Percentiles rank a stretch among this genome's conserved stretches.
Evolutionary conservation across 2,113 vertebrate species (phyloP).

Genomic region (Phylloscopus trochilus): DNA sequence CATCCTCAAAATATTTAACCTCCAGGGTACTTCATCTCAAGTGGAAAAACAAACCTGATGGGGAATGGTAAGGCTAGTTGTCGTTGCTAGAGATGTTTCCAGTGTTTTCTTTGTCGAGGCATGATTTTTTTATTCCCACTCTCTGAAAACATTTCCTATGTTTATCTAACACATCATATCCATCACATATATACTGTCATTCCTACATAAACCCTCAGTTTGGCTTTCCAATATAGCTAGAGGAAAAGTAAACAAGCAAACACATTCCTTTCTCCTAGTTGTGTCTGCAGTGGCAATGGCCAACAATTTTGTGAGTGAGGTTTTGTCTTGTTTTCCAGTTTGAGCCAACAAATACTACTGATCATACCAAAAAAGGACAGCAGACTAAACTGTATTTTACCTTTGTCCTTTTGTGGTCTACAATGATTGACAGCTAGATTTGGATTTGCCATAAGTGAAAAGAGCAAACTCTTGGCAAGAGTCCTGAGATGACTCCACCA

Average conservation of each 20-base stretch:
- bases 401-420: slow-evolving; percentile 5
- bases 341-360: background rate
- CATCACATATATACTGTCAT: background rate
- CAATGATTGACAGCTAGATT: background rate
- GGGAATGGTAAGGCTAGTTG: background rate
- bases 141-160: background rate
- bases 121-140: background rate
- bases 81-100: background rate
- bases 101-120: background rate
- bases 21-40: background rate
- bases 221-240: background rate
- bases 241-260: slow-evolving; percentile 1
- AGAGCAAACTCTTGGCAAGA: slow-evolving; percentile 5
- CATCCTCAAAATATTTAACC: background rate
- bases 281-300: background rate
- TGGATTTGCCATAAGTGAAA: slow-evolving; percentile 1
- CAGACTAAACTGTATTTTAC: background rate
- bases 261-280: background rate
- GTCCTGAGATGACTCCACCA: slow-evolving; percentile 7
- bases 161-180: background rate
- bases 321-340: background rate
- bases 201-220: background rate
- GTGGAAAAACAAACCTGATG: background rate
- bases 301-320: background rate
- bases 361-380: slow-evolving; percentile 10